Percentiles rank a stretch among this genome's conserved stretches.
phyloP scores from a whole-genome alignment of 1,140 invertebrate species.

The Venturia canescens region DNA sequence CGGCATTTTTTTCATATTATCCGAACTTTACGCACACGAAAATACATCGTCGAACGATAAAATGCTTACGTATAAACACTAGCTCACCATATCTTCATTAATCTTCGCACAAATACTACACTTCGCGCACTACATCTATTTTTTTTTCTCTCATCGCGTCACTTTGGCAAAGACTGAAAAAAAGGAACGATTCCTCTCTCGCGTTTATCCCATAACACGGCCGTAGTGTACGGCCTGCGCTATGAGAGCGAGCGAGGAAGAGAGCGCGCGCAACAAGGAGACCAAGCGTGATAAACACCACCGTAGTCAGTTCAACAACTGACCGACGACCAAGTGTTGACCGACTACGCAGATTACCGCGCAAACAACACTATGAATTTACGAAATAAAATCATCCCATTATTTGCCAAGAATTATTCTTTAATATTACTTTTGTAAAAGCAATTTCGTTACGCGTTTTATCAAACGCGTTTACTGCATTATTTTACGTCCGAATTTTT shows the following conservation, averaged over 20 bases:
- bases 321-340: background rate
- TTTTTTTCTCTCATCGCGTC: background rate
- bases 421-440: too few species aligned
- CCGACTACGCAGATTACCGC: background rate
- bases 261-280: background rate
- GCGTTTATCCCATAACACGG: background rate
- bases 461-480: too few species aligned
- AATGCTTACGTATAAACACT: slow-evolving; percentile 15
- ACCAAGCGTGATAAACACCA: background rate
- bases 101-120: slow-evolving; percentile 3
- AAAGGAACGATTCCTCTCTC: background rate
- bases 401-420: too few species aligned
- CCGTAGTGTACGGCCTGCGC: background rate
- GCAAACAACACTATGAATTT: too few species aligned
- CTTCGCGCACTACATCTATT: slow-evolving; percentile 5
- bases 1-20: slow-evolving; percentile 47
- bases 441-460: too few species aligned
- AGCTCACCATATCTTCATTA: slow-evolving; percentile 12
- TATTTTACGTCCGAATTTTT: too few species aligned
- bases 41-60: background rate
- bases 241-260: background rate
- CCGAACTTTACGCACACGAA: background rate
- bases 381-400: too few species aligned
- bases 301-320: background rate
- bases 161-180: background rate